Evolutionary conservation across 1,140 invertebrate genomes (phyloP).

Genomic region (Drosophila tristis): DNA sequence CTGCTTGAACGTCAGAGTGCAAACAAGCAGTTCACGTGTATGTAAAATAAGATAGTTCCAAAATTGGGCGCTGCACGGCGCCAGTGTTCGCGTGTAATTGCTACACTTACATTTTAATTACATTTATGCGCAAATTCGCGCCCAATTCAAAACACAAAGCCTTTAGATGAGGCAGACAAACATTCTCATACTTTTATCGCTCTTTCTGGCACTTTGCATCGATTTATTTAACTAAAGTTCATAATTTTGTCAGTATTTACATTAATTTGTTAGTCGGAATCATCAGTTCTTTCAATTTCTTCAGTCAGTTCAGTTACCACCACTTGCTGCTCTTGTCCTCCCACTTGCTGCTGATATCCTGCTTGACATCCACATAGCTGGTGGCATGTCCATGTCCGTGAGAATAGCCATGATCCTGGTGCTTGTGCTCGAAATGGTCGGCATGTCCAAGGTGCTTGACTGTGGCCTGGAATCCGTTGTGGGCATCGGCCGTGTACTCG

Average conservation of each 20-base stretch:
- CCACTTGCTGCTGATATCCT: slow-evolving; percentile 54
- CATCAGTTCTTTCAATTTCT: neutral
- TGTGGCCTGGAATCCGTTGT: slow-evolving; percentile 86
- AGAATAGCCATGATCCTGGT: slow-evolving; percentile 33
- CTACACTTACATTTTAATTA: too few species aligned
- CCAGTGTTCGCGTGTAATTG: too few species aligned
- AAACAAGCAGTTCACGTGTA: too few species aligned
- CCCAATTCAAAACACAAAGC: too few species aligned
- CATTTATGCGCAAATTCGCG: too few species aligned
- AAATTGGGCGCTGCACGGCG: too few species aligned
- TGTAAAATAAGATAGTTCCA: too few species aligned
- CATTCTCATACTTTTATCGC: slow-evolving; percentile 11
- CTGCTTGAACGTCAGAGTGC: too few species aligned
- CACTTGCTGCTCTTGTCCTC: slow-evolving; percentile 60
- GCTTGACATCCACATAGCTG: slow-evolving; percentile 72
- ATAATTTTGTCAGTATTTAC: slow-evolving; percentile 7
- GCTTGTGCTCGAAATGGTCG: slow-evolving; percentile 67
- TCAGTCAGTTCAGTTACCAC: slow-evolving; percentile 31
- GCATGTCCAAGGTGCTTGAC: slow-evolving; percentile 86
- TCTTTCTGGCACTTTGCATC: slow-evolving; percentile 34
- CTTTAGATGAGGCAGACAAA: neutral
- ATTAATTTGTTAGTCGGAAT: slow-evolving; percentile 1
- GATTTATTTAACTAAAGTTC: slow-evolving; percentile 19
- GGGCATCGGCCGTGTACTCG: slow-evolving; percentile 86
- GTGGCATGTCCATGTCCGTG: slow-evolving; percentile 65